These are phyloP conservation scores for Calcarius lapponicus DNA, from an alignment of 2,797 vertebrate genomes.

Conservation along the genomic window DNA sequence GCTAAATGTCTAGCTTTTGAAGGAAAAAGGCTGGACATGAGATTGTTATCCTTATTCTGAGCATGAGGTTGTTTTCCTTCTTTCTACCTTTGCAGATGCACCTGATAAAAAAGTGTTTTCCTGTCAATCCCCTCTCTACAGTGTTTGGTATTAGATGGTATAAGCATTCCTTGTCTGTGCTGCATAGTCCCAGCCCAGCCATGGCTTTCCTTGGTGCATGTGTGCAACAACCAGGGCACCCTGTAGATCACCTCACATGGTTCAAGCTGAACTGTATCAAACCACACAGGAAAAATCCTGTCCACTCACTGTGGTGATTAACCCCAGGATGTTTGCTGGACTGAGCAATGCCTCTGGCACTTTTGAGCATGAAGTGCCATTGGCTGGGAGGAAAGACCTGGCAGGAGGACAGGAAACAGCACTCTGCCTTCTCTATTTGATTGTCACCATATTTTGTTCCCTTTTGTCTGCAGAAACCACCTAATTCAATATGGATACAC, in stretches of 20 bases:
- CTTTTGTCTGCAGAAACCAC: background rate
- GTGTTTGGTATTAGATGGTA: background rate
- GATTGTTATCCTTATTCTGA: background rate
- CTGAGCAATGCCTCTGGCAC: background rate
- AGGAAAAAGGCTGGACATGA: background rate
- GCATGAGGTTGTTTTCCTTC: background rate
- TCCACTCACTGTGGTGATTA: background rate
- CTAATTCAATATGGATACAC: background rate
- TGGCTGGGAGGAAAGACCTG: background rate
- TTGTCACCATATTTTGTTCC: background rate
- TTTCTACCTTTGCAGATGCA: background rate
- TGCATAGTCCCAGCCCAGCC: background rate
- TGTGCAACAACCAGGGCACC: background rate
- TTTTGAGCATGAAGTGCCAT: background rate
- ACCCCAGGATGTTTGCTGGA: background rate
- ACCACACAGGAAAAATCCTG: background rate
- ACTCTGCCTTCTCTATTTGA: background rate
- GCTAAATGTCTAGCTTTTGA: background rate
- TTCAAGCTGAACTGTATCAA: background rate
- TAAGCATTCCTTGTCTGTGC: background rate
- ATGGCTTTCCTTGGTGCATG: fast-evolving
- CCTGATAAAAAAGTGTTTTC: background rate
- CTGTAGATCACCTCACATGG: background rate
- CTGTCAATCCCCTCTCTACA: background rate
- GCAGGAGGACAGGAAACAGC: background rate